Percentiles rank a stretch among this genome's conserved stretches.
phyloP scores from a whole-genome alignment of 1,140 invertebrate genomes.

The Atta cephalotes region DNA sequence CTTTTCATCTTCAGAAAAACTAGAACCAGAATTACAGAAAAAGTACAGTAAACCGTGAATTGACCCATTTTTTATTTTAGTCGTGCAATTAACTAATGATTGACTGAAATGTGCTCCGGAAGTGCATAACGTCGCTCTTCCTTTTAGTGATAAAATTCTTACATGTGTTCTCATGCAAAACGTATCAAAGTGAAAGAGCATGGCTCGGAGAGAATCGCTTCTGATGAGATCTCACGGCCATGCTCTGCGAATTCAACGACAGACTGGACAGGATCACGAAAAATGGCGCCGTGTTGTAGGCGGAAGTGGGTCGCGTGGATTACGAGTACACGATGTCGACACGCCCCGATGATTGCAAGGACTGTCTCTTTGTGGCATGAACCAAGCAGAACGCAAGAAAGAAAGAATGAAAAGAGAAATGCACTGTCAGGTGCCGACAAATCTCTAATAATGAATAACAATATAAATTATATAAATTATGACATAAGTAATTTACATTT shows the following conservation, averaged over 20 bases:
- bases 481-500: slow-evolving; percentile 4
- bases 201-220: slow-evolving; percentile 13
- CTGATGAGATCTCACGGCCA: slow-evolving; percentile 45
- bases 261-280: slow-evolving; percentile 65
- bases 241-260: slow-evolving; percentile 56
- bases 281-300: slow-evolving; percentile 73
- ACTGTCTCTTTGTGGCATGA: slow-evolving; percentile 70
- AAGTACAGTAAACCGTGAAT: slow-evolving; percentile 23
- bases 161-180: slow-evolving; percentile 16
- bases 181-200: slow-evolving; percentile 54
- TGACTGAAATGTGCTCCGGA: slow-evolving; percentile 25
- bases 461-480: not conserved
- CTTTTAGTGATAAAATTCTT: slow-evolving; percentile 1
- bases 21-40: not conserved
- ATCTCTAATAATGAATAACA: not conserved
- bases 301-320: slow-evolving; percentile 78
- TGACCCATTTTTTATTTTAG: slow-evolving; percentile 24
- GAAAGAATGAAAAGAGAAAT: not conserved
- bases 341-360: slow-evolving; percentile 71
- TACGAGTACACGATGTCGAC: slow-evolving; percentile 74
- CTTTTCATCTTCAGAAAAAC: not conserved
- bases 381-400: slow-evolving; percentile 41
- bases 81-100: slow-evolving; percentile 15
- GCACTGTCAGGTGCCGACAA: not conserved
- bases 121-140: not conserved